These are phyloP conservation scores for Ianthella basta DNA, from an alignment of 37 sponge, comb jelly and placozoan genomes.

Conservation along the genomic window DNA sequence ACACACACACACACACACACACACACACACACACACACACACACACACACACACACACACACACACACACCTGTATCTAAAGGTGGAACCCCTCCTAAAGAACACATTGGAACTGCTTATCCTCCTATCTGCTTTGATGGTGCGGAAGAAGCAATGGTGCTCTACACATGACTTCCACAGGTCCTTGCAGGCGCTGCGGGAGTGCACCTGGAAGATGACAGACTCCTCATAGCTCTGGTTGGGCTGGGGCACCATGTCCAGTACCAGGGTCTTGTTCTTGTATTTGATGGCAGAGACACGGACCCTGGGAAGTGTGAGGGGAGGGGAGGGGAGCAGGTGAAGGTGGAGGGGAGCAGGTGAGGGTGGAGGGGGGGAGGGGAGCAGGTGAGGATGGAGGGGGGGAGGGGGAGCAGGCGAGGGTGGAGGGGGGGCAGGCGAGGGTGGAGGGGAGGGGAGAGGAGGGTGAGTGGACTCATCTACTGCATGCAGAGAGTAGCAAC, in stretches of 20 bases:
- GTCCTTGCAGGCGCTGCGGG: constrained; percentile 74
- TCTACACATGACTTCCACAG: constrained; percentile 93
- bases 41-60: constrained; percentile 18
- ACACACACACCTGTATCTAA: constrained; percentile 62
- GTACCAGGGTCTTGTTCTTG: constrained; percentile 67
- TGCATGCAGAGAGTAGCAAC: too few relatives aligned
- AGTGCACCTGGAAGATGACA: constrained; percentile 63
- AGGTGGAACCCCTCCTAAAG: constrained; percentile 81
- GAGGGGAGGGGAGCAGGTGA: too few relatives aligned
- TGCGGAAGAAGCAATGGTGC: constrained; percentile 92
- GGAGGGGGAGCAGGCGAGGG: too few relatives aligned
- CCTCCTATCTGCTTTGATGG: neutral
- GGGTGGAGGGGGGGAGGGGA: too few relatives aligned
- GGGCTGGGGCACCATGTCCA: constrained; percentile 71
- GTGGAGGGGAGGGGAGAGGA: too few relatives aligned
- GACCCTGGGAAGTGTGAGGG: constrained; percentile 67
- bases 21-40: constrained; percentile 37
- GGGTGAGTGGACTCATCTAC: too few relatives aligned
- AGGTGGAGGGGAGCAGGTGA: too few relatives aligned
- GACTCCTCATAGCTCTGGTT: constrained; percentile 48
- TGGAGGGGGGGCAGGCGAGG: too few relatives aligned
- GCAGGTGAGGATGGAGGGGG: too few relatives aligned
- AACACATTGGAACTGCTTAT: constrained; percentile 14
- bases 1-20: constrained; percentile 35
- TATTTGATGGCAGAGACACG: constrained; percentile 73